A percentile compares a stretch with the other conserved stretches of the same genome.
Conservation (phyloP, 2,113 vertebrate species). For the Megalops atlanticus region DNA sequence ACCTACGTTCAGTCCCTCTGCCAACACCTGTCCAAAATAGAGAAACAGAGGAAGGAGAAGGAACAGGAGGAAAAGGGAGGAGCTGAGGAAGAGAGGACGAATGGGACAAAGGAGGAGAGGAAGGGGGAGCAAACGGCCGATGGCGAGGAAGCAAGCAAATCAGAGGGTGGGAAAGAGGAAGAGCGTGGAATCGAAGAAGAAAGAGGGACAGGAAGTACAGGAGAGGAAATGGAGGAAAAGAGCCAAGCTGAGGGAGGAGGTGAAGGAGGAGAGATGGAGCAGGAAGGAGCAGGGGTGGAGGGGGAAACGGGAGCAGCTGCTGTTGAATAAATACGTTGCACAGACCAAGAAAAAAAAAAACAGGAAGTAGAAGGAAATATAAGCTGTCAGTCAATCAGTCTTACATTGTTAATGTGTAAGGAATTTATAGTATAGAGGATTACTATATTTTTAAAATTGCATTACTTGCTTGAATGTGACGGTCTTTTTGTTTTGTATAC, state of each 20-base stretch:
- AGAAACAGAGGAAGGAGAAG: slow-evolving; percentile 72
- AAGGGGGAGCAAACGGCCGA: slow-evolving; percentile 7
- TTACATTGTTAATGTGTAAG: slow-evolving; percentile 27
- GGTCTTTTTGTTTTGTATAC: neutral
- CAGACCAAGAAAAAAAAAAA: neutral
- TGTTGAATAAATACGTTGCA: neutral
- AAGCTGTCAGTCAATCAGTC: slow-evolving; percentile 39
- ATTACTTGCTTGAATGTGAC: neutral
- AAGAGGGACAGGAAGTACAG: slow-evolving; percentile 18
- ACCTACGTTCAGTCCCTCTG: slow-evolving; percentile 80
- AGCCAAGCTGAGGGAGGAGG: slow-evolving; percentile 16
- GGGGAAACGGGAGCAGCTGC: neutral
- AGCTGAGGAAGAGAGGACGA: slow-evolving; percentile 39
- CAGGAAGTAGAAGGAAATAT: too few species aligned
- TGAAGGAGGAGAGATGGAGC: slow-evolving; percentile 12
- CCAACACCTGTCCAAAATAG: slow-evolving; percentile 72
- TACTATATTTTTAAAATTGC: neutral
- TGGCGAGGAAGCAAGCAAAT: neutral
- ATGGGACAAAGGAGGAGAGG: slow-evolving; percentile 38
- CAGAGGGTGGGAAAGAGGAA: slow-evolving; percentile 30
- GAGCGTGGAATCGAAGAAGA: slow-evolving; percentile 42
- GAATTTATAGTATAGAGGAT: neutral
- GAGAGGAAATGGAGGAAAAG: slow-evolving; percentile 26
- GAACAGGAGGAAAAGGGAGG: slow-evolving; percentile 45
- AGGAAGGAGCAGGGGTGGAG: slow-evolving; percentile 21